Evolutionary conservation across 2,797 vertebrate species (phyloP), one percentile per base, ranked within the genome.

Genomic region (Halcyon badia): DNA sequence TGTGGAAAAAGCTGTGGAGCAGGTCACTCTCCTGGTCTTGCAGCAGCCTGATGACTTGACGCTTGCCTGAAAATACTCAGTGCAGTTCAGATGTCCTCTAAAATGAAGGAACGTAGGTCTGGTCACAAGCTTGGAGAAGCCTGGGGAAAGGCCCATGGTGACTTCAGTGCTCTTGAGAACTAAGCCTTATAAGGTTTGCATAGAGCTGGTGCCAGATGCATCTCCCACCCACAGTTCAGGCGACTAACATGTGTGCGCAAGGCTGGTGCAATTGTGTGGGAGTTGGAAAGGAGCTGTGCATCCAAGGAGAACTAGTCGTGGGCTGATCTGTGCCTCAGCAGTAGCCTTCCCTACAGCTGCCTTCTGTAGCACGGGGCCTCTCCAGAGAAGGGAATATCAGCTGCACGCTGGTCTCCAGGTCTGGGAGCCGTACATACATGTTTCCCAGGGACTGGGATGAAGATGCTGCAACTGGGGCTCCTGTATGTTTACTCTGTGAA

Each of bases 221-320:
- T 61, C 41, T 87, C 83, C 60, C 72, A 62, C 83, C 54, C 79
- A 62, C 83, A 30, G 72, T 41, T 82, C 77, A 49, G 19, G 61
- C 81, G 49, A 3, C 21, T 49, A 87, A 95, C 86, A 84, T 78
- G 80, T 94, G 91, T 83, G 85, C 57, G 68, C 92, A 95, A 96
- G 75, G 49, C 89, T 51, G 9, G 21, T 51, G 80, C 80, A 92
- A 90, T 94, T 93, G 83, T 33, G 54, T 54, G 33, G 62, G 81
- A 95, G 51, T 85, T 94, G 84, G 92, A 94, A 96, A 80, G 66
- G 56, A 96, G 35, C 52, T 87, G 10, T 60, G 3, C 37, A 78
- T 72, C 46, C 42, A 41, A 35, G 14, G 39, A 71, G 56, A 60
- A 73, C 60, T 60, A 26, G 48, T 80, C 60, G 4, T 25, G 44